Evolutionary conservation across 2,888 invertebrate genomes (phyloP), one percentile per base, ranked within the genome.

Genomic region (Synanthedon tipuliformis): DNA sequence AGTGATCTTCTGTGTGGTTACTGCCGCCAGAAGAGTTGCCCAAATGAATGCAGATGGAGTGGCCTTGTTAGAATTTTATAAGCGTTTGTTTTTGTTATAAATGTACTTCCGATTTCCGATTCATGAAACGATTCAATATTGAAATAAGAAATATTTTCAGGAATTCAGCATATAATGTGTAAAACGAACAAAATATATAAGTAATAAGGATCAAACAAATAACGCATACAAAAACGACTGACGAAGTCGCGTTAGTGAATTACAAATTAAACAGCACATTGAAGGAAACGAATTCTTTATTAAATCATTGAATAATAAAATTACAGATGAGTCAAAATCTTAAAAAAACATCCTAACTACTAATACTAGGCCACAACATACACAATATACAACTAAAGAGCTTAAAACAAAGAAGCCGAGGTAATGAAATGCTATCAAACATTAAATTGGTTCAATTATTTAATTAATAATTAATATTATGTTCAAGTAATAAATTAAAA

Each of bases 321-420:
- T 71, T 68, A 81, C 72, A 67, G 58, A 57, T 59, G 52, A 62
- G 57, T 65, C 59, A 73, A 70, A 73, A 69, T 67, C 61, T 66
- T 57, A 60, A 63, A 61, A 68, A 70, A 67, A 66, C 64, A 73
- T 71, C 67, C 61, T 70, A 73, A 60, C 72, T 75, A n/a, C 60
- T 54, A 72, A 61, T 61, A 66, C 64, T 72, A 59, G 59, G 50
- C 55, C 52, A 56, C 65, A 60, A 45, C 3, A 13, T 45, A 45
- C 4, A 45, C 65, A 60, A 45, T n/a, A 15, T 45, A 45, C 4
- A 45, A 12, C 57, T 68, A 68, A 58, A 74, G 73, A 75, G 65
- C 55, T 67, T 71, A 73, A 72, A 77, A 75, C 68, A 78, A 75
- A 66, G 74, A 82, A 82, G 81, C 79, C 62, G 84, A 85, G 83